These are phyloP conservation scores for Cepaea nemoralis DNA, from an alignment of 1,140 invertebrate species.

Conservation along the genomic window DNA sequence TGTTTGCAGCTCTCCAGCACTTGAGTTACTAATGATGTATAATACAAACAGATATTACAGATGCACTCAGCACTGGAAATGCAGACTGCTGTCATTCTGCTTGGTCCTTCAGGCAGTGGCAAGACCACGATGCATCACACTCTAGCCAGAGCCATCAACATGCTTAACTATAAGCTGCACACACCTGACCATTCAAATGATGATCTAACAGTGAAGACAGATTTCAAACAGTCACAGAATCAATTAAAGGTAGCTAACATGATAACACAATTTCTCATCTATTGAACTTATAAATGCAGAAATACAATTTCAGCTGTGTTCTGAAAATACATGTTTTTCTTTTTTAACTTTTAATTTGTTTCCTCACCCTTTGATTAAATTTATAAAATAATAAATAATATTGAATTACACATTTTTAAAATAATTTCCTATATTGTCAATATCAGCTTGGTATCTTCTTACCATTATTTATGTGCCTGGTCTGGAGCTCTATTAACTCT, in stretches of 20 bases:
- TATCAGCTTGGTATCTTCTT: too few species aligned
- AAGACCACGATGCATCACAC: slow-evolving; percentile 63
- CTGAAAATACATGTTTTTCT: too few species aligned
- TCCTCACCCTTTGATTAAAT: too few species aligned
- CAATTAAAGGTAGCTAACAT: slow-evolving; percentile 54
- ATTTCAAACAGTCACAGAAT: slow-evolving; percentile 52
- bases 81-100: slow-evolving; percentile 62
- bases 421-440: too few species aligned
- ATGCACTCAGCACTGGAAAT: slow-evolving; percentile 61
- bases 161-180: slow-evolving; percentile 64
- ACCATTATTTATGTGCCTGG: too few species aligned
- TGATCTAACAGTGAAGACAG: slow-evolving; percentile 58
- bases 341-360: too few species aligned
- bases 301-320: too few species aligned
- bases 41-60: slow-evolving; percentile 61
- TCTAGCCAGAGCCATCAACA: slow-evolving; percentile 65
- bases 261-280: background rate
- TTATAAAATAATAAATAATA: too few species aligned
- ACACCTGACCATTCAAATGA: slow-evolving; percentile 65
- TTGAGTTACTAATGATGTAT: background rate
- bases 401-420: too few species aligned
- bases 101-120: slow-evolving; percentile 66
- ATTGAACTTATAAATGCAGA: too few species aligned
- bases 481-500: too few species aligned
- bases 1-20: too few species aligned